Conservation (phyloP, 2,888 invertebrate species). For the Cantharis lateralis region DNA sequence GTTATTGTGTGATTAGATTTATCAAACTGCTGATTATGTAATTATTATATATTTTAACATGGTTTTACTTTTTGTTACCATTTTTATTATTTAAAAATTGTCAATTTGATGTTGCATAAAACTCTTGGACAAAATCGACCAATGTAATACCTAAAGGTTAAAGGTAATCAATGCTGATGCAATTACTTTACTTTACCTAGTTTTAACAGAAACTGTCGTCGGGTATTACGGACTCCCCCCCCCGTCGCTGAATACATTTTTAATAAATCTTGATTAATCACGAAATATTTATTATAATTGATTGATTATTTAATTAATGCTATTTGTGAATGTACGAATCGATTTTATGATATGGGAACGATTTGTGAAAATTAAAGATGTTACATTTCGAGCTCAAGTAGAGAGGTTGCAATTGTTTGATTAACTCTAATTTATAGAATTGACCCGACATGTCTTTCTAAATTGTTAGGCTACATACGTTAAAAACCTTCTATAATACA, state of each 20-base stretch:
- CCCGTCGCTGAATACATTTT: background rate
- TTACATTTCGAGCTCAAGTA: conserved; percentile 12
- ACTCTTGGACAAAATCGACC: background rate
- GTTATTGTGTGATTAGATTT: background rate
- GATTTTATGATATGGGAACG: conserved; percentile 6
- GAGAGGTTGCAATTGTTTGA: conserved; percentile 34
- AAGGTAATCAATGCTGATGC: background rate
- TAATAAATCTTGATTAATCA: background rate
- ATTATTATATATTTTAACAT: background rate
- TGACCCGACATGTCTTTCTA: conserved; percentile 33
- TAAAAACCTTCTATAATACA: background rate
- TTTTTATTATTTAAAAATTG: background rate
- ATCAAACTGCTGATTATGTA: background rate
- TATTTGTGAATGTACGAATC: background rate
- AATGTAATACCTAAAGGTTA: background rate
- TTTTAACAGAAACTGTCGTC: background rate
- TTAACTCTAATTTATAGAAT: conserved; percentile 38
- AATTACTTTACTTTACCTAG: background rate
- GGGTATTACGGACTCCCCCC: background rate
- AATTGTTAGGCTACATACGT: conserved; percentile 17
- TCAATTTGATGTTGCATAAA: background rate
- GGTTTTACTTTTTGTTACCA: background rate
- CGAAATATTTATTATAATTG: background rate
- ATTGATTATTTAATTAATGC: background rate
- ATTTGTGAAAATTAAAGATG: conserved; percentile 23